A percentile compares a stretch with the other conserved stretches of the same genome.
phyloP scores from a whole-genome alignment of 2,797 vertebrate species.

The Trachurus trachurus region DNA sequence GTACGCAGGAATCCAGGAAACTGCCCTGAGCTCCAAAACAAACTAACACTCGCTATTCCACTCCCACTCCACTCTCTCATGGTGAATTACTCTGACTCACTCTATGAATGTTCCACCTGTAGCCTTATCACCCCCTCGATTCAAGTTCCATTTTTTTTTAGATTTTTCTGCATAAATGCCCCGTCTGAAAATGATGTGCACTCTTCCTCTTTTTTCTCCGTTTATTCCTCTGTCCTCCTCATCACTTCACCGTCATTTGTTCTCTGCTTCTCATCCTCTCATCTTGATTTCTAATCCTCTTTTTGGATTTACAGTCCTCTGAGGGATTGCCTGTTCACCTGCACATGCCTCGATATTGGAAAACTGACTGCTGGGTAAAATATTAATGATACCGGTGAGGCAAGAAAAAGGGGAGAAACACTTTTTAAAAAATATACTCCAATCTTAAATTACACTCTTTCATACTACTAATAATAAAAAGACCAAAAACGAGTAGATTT shows the following conservation, averaged over 20 bases:
- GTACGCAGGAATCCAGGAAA: conserved; percentile 64
- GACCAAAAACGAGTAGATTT: no score
- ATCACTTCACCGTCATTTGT: not conserved
- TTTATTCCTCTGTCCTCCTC: not conserved
- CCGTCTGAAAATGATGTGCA: not conserved
- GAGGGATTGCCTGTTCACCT: conserved; percentile 18
- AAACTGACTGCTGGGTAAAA: conserved; percentile 4
- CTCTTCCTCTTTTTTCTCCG: not conserved
- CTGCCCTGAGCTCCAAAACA: conserved; percentile 59
- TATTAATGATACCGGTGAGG: not conserved
- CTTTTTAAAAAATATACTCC: no score
- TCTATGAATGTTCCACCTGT: conserved; percentile 60
- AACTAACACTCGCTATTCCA: conserved; percentile 51
- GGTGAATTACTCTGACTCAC: conserved; percentile 67
- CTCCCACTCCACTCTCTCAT: conserved; percentile 58
- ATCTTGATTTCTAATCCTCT: conserved; percentile 36
- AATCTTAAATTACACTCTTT: no score
- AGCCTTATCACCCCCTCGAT: conserved; percentile 33
- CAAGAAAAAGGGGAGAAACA: no score
- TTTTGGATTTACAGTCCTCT: conserved; percentile 13
- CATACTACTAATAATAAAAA: no score
- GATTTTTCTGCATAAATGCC: conserved; percentile 34
- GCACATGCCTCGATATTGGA: not conserved
- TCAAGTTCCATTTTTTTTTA: conserved; percentile 22
- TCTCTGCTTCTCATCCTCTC: not conserved